Base-by-base conservation (phyloP, 1,140 invertebrate genomes). In the Drosophila nigromelanica region DNA sequence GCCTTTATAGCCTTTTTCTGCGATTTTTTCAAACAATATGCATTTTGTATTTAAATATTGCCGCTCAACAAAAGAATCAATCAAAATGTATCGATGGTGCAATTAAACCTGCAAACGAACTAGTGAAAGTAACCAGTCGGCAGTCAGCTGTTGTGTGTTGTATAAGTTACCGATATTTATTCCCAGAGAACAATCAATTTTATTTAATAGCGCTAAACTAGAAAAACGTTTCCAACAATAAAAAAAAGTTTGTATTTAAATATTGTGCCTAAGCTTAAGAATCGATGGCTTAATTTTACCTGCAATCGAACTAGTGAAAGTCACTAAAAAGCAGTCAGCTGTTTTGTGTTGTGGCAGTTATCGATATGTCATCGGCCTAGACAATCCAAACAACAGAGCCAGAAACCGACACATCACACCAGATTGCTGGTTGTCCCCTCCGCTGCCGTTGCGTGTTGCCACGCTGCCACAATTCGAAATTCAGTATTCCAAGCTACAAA, bases 331-430 rank as follows among this genome's bases (percentile, higher is more conserved):
- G n/a, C n/a, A 66, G 33, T 60, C 69, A 72, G 61, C 69, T 72
- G 70, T 48, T 73, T 15, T 39, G 33, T 5, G 6, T 6, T 15
- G 40, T 18, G 48, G 18, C 10, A 39, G 12, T 21, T 52, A 59
- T 56, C 69, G 69, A 67, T 72, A 72, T 51, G 37, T 47, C 47
- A 67, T 59, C 62, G 40, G 21, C 21, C 10, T 59, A 35, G 54
- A 35, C 6, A 52, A 68, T 48, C 63, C 59, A 67, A 73, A 68
- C 63, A 60, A 73, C 62, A 71, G 18, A 59, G 45, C 24, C 70
- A 5, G 45, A 63, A 58, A 75, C 80, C 43, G 80, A 83, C 80
- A 85, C 80, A 85, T 83, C 80, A 80, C 64, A 63, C 37, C 45
- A 60, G 39, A 45, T 68, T 40, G 33, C 33, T 60, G 62, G 33